Conservation (phyloP, 2,113 vertebrate genomes). For the Ochotona curzoniae region DNA sequence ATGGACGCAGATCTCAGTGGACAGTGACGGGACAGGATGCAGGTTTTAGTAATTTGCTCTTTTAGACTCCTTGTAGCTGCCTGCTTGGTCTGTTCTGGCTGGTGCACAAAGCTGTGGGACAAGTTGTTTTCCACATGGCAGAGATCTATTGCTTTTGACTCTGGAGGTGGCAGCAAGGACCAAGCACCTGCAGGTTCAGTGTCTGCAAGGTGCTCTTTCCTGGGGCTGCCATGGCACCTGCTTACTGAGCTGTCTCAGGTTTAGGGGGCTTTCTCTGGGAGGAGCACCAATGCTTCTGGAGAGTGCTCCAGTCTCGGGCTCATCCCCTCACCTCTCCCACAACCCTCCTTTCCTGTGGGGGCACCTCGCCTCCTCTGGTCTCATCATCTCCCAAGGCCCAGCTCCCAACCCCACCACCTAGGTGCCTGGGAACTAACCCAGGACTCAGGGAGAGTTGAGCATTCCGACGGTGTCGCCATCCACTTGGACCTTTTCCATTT, state of each 20-base stretch:
- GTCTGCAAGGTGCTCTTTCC: not conserved
- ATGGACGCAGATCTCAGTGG: rapidly evolving
- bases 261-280: not conserved
- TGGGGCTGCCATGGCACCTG: not conserved
- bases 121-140: not conserved
- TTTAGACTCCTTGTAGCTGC: rapidly evolving
- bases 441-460: rapidly evolving
- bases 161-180: not conserved
- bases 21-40: rapidly evolving
- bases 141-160: rapidly evolving
- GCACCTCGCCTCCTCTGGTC: too few relatives aligned
- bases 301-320: too few relatives aligned
- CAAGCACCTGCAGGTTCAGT: not conserved
- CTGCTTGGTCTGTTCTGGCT: not conserved
- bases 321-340: too few relatives aligned
- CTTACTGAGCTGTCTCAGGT: not conserved
- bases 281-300: too few relatives aligned
- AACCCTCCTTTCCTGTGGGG: too few relatives aligned
- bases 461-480: not conserved
- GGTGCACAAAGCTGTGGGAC: too few relatives aligned
- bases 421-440: not conserved
- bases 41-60: not conserved
- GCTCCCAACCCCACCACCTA: not conserved
- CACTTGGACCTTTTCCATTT: rapidly evolving
- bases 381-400: not conserved